phyloP scores from a whole-genome alignment of 2,797 vertebrate genomes.

The Coregonus suidteri region DNA sequence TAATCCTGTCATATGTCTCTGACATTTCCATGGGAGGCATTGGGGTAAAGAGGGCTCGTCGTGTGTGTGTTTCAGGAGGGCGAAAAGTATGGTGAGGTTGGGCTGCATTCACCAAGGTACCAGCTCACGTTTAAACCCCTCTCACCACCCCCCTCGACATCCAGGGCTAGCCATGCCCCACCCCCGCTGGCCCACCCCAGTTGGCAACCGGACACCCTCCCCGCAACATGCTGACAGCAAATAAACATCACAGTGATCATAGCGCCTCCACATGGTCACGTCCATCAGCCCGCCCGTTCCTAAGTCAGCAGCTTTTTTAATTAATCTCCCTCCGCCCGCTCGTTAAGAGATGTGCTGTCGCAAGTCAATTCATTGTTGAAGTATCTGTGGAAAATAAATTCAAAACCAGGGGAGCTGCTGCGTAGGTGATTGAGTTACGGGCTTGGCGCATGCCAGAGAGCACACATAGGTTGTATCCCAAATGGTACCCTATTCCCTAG shows the following conservation, averaged over 20 bases:
- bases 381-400: slow-evolving; percentile 41
- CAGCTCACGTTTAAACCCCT: background rate
- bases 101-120: slow-evolving; percentile 2
- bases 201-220: background rate
- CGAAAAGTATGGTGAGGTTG: background rate
- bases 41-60: background rate
- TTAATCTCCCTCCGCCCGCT: slow-evolving; percentile 31
- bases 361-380: slow-evolving; percentile 47
- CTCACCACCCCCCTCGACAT: background rate
- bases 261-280: background rate
- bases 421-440: slow-evolving; percentile 29
- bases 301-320: slow-evolving; percentile 53
- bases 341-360: slow-evolving; percentile 29
- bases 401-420: slow-evolving; percentile 21
- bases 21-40: slow-evolving; percentile 23
- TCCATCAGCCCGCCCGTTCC: slow-evolving; percentile 12
- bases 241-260: slow-evolving; percentile 14
- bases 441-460: slow-evolving; percentile 6
- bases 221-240: background rate
- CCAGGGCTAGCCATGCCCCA: background rate
- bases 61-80: background rate
- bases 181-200: background rate
- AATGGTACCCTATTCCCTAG: too few relatives aligned
- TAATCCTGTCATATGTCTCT: slow-evolving; percentile 27
- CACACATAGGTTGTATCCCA: background rate